phyloP scores from a whole-genome alignment of 2,113 vertebrate species.

The Pseudorhombus dupliciocellatus region DNA sequence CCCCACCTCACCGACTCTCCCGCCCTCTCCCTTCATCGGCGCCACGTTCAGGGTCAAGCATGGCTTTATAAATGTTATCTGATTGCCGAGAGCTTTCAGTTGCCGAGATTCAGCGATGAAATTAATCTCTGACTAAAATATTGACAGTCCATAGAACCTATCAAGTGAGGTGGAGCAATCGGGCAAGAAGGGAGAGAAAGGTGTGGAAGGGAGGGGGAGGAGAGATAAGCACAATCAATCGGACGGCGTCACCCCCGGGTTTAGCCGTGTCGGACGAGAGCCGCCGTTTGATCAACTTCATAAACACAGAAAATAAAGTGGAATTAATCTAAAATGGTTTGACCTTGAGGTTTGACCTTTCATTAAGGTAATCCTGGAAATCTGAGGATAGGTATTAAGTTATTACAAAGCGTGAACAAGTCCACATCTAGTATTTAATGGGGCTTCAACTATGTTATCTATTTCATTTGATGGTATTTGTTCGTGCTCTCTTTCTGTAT shows the following conservation, averaged over 20 bases:
- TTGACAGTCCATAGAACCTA: constrained; percentile 66
- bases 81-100: constrained; percentile 72
- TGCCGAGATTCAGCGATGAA: constrained; percentile 65
- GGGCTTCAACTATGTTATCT: neutral
- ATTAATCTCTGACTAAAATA: constrained; percentile 82
- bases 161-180: constrained; percentile 70
- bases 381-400: constrained; percentile 19
- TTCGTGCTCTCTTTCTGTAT: neutral
- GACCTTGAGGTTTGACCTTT: constrained; percentile 61
- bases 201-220: neutral
- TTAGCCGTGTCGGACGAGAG: constrained; percentile 23
- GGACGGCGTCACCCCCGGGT: constrained; percentile 48
- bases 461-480: neutral
- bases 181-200: constrained; percentile 57
- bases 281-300: constrained; percentile 32
- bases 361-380: constrained; percentile 56
- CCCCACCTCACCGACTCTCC: constrained; percentile 9
- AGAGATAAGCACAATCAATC: constrained; percentile 75
- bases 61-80: constrained; percentile 78
- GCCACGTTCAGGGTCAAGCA: constrained; percentile 62
- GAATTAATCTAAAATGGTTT: constrained; percentile 47
- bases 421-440: no score
- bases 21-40: constrained; percentile 49
- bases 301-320: constrained; percentile 8
- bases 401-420: constrained; percentile 17